Evolutionary conservation across 2,113 vertebrate species (phyloP).

Genomic region (Bujurquina vittata): DNA sequence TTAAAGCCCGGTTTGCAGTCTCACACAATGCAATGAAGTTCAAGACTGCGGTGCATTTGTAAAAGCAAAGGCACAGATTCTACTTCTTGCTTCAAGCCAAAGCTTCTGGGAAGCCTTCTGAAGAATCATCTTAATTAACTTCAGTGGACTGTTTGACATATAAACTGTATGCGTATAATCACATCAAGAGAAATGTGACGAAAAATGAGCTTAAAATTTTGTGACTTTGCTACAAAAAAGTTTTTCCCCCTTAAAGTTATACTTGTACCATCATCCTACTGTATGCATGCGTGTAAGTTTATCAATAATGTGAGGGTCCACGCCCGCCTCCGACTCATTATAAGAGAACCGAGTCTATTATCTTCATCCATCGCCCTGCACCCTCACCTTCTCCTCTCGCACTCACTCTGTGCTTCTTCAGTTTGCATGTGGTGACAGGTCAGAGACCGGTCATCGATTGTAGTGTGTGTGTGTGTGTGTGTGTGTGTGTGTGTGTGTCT

Average conservation of each 20-base stretch:
- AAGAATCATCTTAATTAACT: background rate
- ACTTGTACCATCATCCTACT: background rate
- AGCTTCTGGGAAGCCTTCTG: background rate
- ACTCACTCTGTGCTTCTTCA: background rate
- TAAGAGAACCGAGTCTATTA: background rate
- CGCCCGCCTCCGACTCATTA: background rate
- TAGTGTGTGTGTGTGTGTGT: background rate
- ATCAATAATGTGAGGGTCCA: background rate
- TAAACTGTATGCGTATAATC: background rate
- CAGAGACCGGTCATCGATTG: slow-evolving; percentile 48
- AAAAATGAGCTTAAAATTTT: background rate
- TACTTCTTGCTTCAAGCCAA: background rate
- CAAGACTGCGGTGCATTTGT: background rate
- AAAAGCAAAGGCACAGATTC: background rate
- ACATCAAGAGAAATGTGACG: background rate
- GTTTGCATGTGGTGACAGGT: slow-evolving; percentile 38
- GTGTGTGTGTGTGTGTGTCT: background rate
- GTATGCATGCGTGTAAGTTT: too few species aligned
- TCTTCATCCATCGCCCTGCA: background rate
- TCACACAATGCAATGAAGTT: background rate
- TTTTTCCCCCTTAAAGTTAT: too few species aligned
- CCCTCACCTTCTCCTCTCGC: background rate
- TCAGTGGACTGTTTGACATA: background rate
- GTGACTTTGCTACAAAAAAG: too few species aligned
- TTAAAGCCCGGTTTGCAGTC: background rate